Base-by-base conservation (phyloP, 2,888 invertebrate genomes). In the Apoda limacodes region DNA sequence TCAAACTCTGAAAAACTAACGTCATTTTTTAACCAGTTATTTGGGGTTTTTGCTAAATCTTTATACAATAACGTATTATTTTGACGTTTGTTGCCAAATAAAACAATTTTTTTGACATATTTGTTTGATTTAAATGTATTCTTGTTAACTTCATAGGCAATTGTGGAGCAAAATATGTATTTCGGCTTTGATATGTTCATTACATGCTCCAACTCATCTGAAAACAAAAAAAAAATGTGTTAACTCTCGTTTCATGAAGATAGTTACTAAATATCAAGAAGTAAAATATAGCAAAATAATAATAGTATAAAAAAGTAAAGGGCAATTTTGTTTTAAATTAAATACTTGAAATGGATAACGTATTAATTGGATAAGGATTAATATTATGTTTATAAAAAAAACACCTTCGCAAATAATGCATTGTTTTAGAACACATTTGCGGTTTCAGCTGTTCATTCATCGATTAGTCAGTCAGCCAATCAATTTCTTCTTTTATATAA, bases 201-300 rank as follows among this genome's bases (percentile, higher is more conserved):
- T 5, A 42, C 35, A 17, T 50, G 46, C 5, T 36, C 34, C 3
- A 50, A 10, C 38, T 50, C 50, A 28, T 40, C 50, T 49, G 33
- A 9, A 49, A 52, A 17, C 5, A 28, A 7, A 28, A 4, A 30
- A 14, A 20, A 12, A 12, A 3, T 31, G n/a, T 9, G 10, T 13
- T 13, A 4, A n/a, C n/a, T 7, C 9, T 7, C 22, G 9, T 7
- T 4, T 5, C 22, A 22, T 7, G 4, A 10, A 22, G 4, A 12
- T 5, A 11, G 13, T 4, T 4, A 9, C 5, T 10, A 4, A 5
- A 9, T 10, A 9, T 5, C 20, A 40, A 42, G 22, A 9, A 26
- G 5, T 11, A 10, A 4, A n/a, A 11, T 15, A 13, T 14, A 12
- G 24, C 6, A 12, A 4, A 5, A 4, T n/a, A n/a, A n/a, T n/a